Percentiles rank a stretch among this genome's conserved stretches.
These are phyloP conservation scores for Leuciscus waleckii DNA, from an alignment of 2,797 vertebrate species.

Conservation along the genomic window DNA sequence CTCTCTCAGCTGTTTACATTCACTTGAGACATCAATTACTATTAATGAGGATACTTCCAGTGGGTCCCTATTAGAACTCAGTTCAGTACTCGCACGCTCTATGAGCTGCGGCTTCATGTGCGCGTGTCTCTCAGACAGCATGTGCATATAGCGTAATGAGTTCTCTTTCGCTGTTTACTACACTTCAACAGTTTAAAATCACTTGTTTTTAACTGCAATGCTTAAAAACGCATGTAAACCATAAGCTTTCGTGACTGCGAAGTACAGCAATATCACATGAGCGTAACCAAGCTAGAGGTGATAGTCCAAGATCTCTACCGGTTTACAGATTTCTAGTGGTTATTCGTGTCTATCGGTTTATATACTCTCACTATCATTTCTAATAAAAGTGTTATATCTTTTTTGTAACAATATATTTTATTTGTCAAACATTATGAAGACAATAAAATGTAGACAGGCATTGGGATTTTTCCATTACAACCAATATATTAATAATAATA, in stretches of 20 bases:
- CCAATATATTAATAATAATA: background rate
- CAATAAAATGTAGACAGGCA: background rate
- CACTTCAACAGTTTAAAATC: background rate
- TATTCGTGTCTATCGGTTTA: background rate
- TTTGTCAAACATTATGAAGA: background rate
- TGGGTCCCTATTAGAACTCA: no score
- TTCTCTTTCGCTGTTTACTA: background rate
- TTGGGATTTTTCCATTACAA: background rate
- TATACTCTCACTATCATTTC: background rate
- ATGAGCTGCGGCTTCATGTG: no score
- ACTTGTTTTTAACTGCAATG: background rate
- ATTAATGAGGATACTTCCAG: no score
- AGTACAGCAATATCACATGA: background rate
- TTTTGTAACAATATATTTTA: background rate
- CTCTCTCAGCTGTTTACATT: background rate
- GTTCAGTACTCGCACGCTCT: no score
- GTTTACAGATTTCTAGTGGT: background rate
- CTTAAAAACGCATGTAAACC: background rate
- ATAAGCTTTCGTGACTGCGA: background rate
- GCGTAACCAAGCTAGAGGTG: background rate
- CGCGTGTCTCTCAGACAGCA: background rate
- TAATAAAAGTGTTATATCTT: background rate
- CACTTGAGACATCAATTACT: background rate
- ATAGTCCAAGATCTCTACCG: background rate
- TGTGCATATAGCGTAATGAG: background rate